These are phyloP conservation scores for Mylabris sibirica DNA, from an alignment of 2,888 invertebrate species.

Conservation along the genomic window DNA sequence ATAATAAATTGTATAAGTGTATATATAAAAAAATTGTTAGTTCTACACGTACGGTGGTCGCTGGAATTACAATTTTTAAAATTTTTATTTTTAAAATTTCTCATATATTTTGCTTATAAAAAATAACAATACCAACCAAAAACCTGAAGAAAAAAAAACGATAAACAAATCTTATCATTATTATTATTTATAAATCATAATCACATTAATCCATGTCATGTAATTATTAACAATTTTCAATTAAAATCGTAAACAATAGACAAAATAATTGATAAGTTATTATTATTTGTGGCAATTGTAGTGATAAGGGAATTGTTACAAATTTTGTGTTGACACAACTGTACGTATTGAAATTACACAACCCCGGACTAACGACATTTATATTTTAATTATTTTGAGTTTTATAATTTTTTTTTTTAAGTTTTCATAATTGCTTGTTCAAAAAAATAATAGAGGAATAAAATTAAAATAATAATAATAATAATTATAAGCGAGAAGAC, in stretches of 20 bases:
- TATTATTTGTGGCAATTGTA: neutral
- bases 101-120: constrained; percentile 39
- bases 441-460: constrained; percentile 44
- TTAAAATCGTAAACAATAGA: constrained; percentile 26
- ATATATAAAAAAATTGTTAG: constrained; percentile 39
- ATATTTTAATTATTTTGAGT: constrained; percentile 38
- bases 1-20: neutral
- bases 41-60: constrained; percentile 48
- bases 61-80: constrained; percentile 46
- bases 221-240: constrained; percentile 38
- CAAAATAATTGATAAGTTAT: neutral
- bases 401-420: constrained; percentile 57
- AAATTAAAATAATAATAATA: constrained; percentile 27
- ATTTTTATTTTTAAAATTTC: neutral
- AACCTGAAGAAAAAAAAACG: constrained; percentile 48
- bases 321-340: constrained; percentile 40
- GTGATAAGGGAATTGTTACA: neutral
- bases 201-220: constrained; percentile 56
- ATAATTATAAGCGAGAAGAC: constrained; percentile 55
- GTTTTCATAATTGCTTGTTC: constrained; percentile 55
- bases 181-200: constrained; percentile 35
- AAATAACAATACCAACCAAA: constrained; percentile 47
- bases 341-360: constrained; percentile 58
- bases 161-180: constrained; percentile 41
- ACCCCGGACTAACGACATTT: constrained; percentile 60